These are phyloP conservation scores for Axis porcinus DNA, from an alignment of 2,113 vertebrate species.

Conservation along the genomic window DNA sequence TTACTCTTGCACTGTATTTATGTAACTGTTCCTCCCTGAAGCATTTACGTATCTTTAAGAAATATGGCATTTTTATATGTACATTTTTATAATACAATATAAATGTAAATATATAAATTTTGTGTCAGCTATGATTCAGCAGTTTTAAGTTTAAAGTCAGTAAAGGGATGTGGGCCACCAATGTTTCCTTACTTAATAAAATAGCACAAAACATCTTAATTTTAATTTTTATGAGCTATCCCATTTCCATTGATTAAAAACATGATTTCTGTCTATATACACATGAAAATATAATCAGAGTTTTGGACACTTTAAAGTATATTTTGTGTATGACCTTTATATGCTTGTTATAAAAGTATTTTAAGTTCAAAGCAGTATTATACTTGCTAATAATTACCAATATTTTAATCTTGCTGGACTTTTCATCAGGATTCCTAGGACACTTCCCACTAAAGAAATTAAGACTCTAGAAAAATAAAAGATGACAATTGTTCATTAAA, in stretches of 20 bases:
- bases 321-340: neutral
- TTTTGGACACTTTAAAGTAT: neutral
- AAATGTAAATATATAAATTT: neutral
- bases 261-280: neutral
- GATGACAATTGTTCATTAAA: neutral
- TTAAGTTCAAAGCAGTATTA: conserved; percentile 4
- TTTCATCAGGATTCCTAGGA: conserved; percentile 15
- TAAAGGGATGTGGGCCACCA: neutral
- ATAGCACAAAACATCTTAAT: neutral
- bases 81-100: neutral
- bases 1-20: neutral
- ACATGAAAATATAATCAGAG: conserved; percentile 18
- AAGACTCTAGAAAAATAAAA: conserved; percentile 13
- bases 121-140: neutral
- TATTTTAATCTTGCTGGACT: conserved; percentile 15
- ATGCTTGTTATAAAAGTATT: conserved; percentile 12
- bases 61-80: neutral
- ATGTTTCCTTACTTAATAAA: neutral
- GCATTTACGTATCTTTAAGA: neutral
- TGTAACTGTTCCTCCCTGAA: neutral
- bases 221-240: conserved; percentile 10
- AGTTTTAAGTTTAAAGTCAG: conserved; percentile 17
- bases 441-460: neutral
- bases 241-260: conserved; percentile 54
- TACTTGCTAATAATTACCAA: conserved; percentile 31